Percentiles rank a stretch among this genome's conserved stretches.
Evolutionary conservation across 2,888 invertebrate genomes (phyloP).

Genomic region (Caenorhabditis sp.): DNA sequence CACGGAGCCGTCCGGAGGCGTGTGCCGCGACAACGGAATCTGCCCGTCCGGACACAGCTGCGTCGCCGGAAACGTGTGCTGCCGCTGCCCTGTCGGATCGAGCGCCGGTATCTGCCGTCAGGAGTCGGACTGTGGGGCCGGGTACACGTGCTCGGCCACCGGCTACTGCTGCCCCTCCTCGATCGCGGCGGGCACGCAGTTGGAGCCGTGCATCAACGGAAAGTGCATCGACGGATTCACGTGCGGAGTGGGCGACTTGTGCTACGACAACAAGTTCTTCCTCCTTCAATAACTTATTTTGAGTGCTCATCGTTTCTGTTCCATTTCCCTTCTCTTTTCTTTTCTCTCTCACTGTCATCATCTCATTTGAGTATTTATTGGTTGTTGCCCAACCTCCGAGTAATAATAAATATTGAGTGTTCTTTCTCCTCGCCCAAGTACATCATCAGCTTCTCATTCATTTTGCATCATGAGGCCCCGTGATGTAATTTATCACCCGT

Average conservation of each 20-base stretch:
- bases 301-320: conserved; percentile 1
- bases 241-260: conserved; percentile 61
- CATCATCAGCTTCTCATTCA: not conserved
- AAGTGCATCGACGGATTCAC: conserved; percentile 36
- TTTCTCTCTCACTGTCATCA: conserved; percentile 2
- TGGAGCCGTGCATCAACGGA: conserved; percentile 48
- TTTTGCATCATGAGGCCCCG: conserved; percentile 41
- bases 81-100: conserved; percentile 59
- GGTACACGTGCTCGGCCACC: conserved; percentile 48
- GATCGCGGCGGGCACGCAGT: conserved; percentile 12
- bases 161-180: conserved; percentile 54
- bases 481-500: conserved; percentile 45
- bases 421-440: conserved; percentile 21
- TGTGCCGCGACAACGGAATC: conserved; percentile 52
- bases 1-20: conserved; percentile 55
- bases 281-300: conserved; percentile 28
- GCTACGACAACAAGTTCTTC: conserved; percentile 57
- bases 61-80: conserved; percentile 65
- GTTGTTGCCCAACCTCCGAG: too few species aligned
- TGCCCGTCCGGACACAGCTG: conserved; percentile 61
- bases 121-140: conserved; percentile 50
- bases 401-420: conserved; percentile 2
- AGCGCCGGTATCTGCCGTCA: conserved; percentile 53
- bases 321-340: not conserved
- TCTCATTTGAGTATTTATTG: conserved; percentile 16